phyloP scores from a whole-genome alignment of 2,113 vertebrate species.

The Pleuronectes platessa region DNA sequence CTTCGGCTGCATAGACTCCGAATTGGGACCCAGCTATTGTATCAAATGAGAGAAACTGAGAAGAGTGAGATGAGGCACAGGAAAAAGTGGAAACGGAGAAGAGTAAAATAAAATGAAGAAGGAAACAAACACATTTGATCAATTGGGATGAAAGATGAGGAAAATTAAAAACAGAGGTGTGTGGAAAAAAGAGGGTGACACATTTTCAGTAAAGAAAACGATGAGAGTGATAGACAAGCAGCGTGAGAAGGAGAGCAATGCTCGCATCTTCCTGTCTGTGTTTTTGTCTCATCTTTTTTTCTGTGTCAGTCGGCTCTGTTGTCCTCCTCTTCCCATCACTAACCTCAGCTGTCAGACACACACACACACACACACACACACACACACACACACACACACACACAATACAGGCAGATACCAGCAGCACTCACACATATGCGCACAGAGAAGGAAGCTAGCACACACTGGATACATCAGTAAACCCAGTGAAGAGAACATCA shows the following conservation, averaged over 20 bases:
- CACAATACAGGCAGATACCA: background rate
- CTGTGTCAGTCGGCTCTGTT: conserved; percentile 38
- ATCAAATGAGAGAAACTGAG: conserved; percentile 1
- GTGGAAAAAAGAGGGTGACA: conserved; percentile 38
- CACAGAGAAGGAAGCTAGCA: background rate
- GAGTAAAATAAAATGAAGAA: background rate
- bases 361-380: too few species aligned
- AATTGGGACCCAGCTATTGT: background rate
- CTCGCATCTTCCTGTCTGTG: conserved; percentile 33
- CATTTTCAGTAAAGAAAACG: conserved; percentile 18
- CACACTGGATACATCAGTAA: conserved; percentile 35
- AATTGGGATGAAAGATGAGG: conserved; percentile 3
- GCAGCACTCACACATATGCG: conserved; percentile 1
- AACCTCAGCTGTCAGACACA: conserved; percentile 43
- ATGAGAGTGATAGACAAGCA: conserved; percentile 26
- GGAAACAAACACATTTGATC: conserved; percentile 9
- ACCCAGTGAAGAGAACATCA: conserved; percentile 34
- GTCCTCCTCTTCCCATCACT: conserved; percentile 43
- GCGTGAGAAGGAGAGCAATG: conserved; percentile 33
- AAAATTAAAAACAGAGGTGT: conserved; percentile 2
- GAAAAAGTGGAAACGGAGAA: background rate
- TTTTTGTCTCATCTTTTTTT: conserved; percentile 53
- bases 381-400: background rate
- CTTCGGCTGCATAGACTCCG: background rate
- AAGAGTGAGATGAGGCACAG: background rate